A percentile compares a stretch with the other conserved stretches of the same genome.
phyloP scores from a whole-genome alignment of 2,888 invertebrate genomes.

The Yponomeuta malinellus region DNA sequence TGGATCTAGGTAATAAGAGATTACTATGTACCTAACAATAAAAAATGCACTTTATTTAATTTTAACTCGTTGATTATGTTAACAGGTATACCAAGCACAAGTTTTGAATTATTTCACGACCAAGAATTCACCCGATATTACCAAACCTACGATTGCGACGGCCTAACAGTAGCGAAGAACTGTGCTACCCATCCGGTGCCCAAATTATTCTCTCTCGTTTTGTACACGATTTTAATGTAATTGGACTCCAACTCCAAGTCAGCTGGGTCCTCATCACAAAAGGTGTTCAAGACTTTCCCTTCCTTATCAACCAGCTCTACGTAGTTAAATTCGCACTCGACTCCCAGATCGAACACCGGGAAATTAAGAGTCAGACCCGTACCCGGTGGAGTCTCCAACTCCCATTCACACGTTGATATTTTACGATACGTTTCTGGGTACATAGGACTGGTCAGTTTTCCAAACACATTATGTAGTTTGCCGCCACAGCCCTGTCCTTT shows the following conservation, averaged over 20 bases:
- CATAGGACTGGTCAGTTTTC: constrained; percentile 55
- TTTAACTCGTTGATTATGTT: too few relatives aligned
- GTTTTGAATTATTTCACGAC: too few relatives aligned
- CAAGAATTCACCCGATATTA: too few relatives aligned
- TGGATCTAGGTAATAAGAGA: too few relatives aligned
- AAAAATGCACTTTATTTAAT: too few relatives aligned
- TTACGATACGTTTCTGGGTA: constrained; percentile 54
- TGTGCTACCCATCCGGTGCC: constrained; percentile 82
- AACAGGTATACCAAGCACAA: too few relatives aligned
- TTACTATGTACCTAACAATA: too few relatives aligned
- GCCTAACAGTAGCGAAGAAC: constrained; percentile 32
- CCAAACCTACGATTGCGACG: too few relatives aligned
- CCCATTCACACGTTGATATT: constrained; percentile 53
- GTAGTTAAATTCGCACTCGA: constrained; percentile 79
- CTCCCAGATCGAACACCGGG: constrained; percentile 78
- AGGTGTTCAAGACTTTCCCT: constrained; percentile 53
- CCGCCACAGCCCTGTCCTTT: constrained; percentile 64
- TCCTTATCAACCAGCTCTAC: constrained; percentile 77
- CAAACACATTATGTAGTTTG: constrained; percentile 39
- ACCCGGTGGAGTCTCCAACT: constrained; percentile 49
- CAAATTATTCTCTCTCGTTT: constrained; percentile 80
- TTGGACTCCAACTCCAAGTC: constrained; percentile 71
- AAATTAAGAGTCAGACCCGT: constrained; percentile 46
- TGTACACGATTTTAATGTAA: constrained; percentile 76
- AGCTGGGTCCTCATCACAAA: constrained; percentile 75